phyloP scores from a whole-genome alignment of 2,888 invertebrate species.

The Leptopilina myrica region DNA sequence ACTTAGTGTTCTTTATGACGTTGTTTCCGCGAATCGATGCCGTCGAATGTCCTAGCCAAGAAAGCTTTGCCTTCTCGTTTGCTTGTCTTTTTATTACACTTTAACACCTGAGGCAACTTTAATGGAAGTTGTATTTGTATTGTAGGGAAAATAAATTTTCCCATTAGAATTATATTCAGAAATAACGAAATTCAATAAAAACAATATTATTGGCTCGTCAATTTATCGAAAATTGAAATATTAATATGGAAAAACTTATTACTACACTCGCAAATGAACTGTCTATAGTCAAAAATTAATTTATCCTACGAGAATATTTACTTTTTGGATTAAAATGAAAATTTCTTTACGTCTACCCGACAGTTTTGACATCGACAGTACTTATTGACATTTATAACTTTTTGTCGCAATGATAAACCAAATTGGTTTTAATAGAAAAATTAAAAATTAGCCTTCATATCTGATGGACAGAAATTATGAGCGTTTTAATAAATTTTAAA shows the following conservation, averaged over 20 bases:
- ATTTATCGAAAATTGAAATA: neutral
- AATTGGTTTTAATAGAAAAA: too few species aligned
- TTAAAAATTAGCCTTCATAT: neutral
- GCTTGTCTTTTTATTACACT: conserved; percentile 36
- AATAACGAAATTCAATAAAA: too few species aligned
- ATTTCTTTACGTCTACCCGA: neutral
- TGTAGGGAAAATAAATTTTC: too few species aligned
- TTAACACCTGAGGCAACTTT: conserved; percentile 34
- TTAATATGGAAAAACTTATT: conserved; percentile 27
- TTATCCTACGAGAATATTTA: conserved; percentile 2
- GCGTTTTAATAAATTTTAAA: conserved; percentile 54
- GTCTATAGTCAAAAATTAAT: conserved; percentile 12
- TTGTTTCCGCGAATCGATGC: conserved; percentile 35
- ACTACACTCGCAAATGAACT: neutral
- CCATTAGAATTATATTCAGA: too few species aligned
- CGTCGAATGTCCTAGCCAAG: conserved; percentile 24
- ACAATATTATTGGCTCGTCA: too few species aligned
- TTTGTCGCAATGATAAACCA: too few species aligned
- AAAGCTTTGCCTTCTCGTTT: conserved; percentile 18
- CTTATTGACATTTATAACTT: neutral
- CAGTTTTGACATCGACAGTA: neutral
- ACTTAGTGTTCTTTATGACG: conserved; percentile 30
- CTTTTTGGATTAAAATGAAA: conserved; percentile 21
- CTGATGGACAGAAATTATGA: conserved; percentile 3
- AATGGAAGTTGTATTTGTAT: conserved; percentile 11